phyloP scores from a whole-genome alignment of 2,888 invertebrate genomes.

The Parnassius glacialis region DNA sequence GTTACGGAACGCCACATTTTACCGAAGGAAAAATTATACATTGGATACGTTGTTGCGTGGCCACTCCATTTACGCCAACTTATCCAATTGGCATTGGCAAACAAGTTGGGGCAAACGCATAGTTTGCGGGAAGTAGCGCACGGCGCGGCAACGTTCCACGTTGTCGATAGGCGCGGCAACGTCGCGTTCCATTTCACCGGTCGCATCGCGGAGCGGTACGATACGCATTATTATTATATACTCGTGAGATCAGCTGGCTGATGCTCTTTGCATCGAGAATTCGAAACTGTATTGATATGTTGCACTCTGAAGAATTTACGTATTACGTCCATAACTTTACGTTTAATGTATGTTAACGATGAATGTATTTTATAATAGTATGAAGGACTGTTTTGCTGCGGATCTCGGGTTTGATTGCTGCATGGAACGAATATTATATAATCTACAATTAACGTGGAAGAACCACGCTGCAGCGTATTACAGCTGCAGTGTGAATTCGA shows the following conservation, averaged over 20 bases:
- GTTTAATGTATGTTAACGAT: no score
- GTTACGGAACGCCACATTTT: constrained; percentile 41
- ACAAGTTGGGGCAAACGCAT: constrained; percentile 49
- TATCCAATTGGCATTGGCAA: constrained; percentile 58
- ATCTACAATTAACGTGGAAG: no score
- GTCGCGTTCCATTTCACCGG: constrained; percentile 48
- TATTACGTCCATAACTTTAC: no score
- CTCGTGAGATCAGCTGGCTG: constrained; percentile 38
- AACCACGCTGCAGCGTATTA: no score
- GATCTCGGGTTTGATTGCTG: no score
- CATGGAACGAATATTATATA: no score
- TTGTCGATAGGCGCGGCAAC: constrained; percentile 39
- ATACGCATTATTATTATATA: constrained; percentile 31
- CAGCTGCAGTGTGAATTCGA: no score
- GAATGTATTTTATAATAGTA: no score
- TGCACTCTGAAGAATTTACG: no score
- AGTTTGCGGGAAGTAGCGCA: constrained; percentile 45
- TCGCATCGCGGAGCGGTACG: constrained; percentile 28
- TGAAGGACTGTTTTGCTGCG: no score
- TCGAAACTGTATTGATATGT: background rate
- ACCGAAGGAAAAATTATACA: constrained; percentile 29
- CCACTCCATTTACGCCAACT: constrained; percentile 42
- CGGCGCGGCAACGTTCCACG: constrained; percentile 52
- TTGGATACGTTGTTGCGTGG: constrained; percentile 19
- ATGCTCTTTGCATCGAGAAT: background rate